Conservation (phyloP, 2,888 invertebrate genomes). For the Metellina segmentata region DNA sequence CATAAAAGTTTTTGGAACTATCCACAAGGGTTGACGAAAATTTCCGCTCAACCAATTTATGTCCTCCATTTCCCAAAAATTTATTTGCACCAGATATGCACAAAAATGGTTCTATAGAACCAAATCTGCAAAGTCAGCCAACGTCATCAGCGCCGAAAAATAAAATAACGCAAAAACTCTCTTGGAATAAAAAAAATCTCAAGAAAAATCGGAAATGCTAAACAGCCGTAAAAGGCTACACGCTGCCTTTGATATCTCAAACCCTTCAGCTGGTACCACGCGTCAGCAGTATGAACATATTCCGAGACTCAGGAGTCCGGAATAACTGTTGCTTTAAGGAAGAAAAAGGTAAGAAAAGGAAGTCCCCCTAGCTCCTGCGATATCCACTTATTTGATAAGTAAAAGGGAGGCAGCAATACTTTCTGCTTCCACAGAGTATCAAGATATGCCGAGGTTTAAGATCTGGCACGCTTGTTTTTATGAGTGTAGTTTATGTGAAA, state of each 20-base stretch:
- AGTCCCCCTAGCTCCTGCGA: slow-evolving; percentile 4
- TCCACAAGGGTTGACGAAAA: background rate
- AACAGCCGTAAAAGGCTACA: slow-evolving; percentile 36
- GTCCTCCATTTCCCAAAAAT: background rate
- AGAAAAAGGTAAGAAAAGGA: slow-evolving; percentile 7
- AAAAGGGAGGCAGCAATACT: slow-evolving; percentile 15
- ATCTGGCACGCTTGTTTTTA: slow-evolving; percentile 52
- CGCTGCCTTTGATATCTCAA: background rate
- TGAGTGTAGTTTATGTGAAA: slow-evolving; percentile 40
- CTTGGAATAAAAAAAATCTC: background rate
- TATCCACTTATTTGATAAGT: slow-evolving; percentile 56
- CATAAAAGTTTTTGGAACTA: no score
- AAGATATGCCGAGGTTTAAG: slow-evolving; percentile 52
- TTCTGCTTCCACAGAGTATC: slow-evolving; percentile 32
- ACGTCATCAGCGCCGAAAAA: slow-evolving; percentile 7
- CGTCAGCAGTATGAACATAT: slow-evolving; percentile 41
- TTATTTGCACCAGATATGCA: background rate
- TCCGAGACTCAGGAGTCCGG: slow-evolving; percentile 7
- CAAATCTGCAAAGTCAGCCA: background rate
- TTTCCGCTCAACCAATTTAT: background rate
- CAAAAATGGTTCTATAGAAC: background rate
- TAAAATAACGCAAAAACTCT: background rate
- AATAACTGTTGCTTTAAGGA: slow-evolving; percentile 57
- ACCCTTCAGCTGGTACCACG: background rate
- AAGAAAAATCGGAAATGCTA: slow-evolving; percentile 24